Evolutionary conservation across 2,797 vertebrate species (phyloP).

Genomic region (Acipenser ruthenus): DNA sequence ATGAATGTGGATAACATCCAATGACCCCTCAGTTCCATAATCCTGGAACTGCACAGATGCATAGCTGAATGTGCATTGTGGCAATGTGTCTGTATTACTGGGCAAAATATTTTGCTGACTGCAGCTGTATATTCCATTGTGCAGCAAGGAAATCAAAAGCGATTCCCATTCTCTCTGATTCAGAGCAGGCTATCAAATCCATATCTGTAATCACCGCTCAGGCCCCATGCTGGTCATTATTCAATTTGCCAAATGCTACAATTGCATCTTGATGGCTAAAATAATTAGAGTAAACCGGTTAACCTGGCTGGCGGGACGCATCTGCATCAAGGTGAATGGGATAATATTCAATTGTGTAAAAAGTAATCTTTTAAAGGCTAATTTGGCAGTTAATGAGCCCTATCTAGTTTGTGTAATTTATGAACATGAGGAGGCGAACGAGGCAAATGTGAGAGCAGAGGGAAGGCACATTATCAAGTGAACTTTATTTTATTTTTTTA

Average conservation of each 20-base stretch:
- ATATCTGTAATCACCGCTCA: conserved; percentile 26
- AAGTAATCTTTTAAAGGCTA: conserved; percentile 34
- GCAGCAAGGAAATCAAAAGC: too few species aligned
- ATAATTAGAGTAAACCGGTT: conserved; percentile 38
- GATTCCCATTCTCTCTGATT: too few species aligned
- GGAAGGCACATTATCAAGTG: background rate
- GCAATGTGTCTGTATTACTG: too few species aligned
- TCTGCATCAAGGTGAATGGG: conserved; percentile 36
- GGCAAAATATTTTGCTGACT: too few species aligned
- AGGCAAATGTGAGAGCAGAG: conserved; percentile 11
- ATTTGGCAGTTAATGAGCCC: conserved; percentile 36
- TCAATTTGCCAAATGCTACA: conserved; percentile 41
- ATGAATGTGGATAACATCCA: too few species aligned
- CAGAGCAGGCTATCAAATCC: conserved; percentile 20
- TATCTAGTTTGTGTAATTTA: conserved; percentile 34
- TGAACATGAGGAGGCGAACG: conserved; percentile 20
- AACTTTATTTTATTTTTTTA: background rate
- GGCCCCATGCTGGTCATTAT: conserved; percentile 29
- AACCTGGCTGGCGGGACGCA: conserved; percentile 23
- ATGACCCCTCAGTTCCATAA: too few species aligned
- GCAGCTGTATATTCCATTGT: too few species aligned
- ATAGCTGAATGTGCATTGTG: too few species aligned
- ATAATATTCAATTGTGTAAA: conserved; percentile 32
- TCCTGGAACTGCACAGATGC: too few species aligned
- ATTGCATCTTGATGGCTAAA: conserved; percentile 31